Base-by-base conservation (phyloP, 2,113 vertebrate genomes). In the Sigmodon hispidus region DNA sequence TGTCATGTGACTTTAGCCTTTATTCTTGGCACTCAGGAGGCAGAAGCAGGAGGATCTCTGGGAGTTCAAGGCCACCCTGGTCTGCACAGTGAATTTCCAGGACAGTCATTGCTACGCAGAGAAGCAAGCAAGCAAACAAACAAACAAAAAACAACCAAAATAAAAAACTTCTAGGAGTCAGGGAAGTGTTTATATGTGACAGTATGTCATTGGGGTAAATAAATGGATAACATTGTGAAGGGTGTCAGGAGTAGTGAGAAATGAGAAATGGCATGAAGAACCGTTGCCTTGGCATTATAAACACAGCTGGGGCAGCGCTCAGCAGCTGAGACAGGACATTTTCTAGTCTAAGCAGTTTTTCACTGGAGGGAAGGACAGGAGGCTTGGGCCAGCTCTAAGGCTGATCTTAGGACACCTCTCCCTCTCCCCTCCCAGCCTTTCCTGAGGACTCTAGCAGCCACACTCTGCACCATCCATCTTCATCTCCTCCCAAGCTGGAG, bases 151-250 rank as follows among this genome's bases (percentile, higher is more conserved):
- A 70, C 17, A 40, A 40, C n/a, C 36, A 70, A 40, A 70, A 21
- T 40, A 70, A 89, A 89, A 87, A n/a, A 95, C 89, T 93, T 87
- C 52, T 57, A 11, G 69, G 43, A 92, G 61, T 15, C 77, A 91
- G 31, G 26, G 69, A 81, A 83, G 79, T 96, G 16, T 87, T 91
- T 88, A 86, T 90, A 61, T 16, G 77, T 80, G 91, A 79, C 43
- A 43, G 31, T 50, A 26, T 76, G 52, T 95, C 81, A 84, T 0
- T 87, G 69, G 40, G 24, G 40, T 89, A 91, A 77, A 83, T 55
- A 72, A 69, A 5, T 55, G 76, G 50, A 40, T 26, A 4, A 1
- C 43, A 61, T 0, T 75, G 40, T 69, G 63, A 5, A 83, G 92
- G 22, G 34, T 12, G 34, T 48, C 52, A 40, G 69, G 3, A 65